Percentiles rank a stretch among this genome's conserved stretches.
phyloP scores from a whole-genome alignment of 2,113 vertebrate species.

The Platichthys flesus region DNA sequence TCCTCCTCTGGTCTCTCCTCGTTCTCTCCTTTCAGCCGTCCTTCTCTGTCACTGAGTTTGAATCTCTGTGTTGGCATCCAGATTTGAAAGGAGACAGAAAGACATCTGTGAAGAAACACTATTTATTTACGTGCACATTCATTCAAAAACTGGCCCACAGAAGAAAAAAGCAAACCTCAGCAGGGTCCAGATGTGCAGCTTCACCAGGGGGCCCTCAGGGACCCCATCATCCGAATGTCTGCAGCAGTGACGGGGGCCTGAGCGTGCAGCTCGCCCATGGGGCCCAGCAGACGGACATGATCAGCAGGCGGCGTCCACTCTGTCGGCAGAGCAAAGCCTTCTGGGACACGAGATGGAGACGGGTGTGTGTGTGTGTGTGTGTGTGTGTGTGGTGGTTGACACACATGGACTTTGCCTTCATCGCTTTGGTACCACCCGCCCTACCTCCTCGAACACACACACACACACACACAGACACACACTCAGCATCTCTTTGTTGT shows the following conservation, averaged over 20 bases:
- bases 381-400: background rate
- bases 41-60: too few species aligned
- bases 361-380: constrained; percentile 40
- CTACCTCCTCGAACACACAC: constrained; percentile 1
- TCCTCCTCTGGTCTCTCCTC: too few species aligned
- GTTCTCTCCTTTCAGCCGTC: too few species aligned
- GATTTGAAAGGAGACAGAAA: too few species aligned
- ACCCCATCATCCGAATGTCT: constrained; percentile 36
- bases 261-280: constrained; percentile 37
- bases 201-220: constrained; percentile 23
- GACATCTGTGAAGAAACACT: too few species aligned
- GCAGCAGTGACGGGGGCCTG: constrained; percentile 51
- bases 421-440: background rate
- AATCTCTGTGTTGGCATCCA: too few species aligned
- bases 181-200: constrained; percentile 45
- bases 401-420: constrained; percentile 25
- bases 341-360: constrained; percentile 53
- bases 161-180: background rate
- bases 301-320: constrained; percentile 39
- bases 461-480: constrained; percentile 41
- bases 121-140: too few species aligned
- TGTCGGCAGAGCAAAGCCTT: constrained; percentile 5
- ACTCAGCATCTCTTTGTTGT: constrained; percentile 26
- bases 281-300: constrained; percentile 24
- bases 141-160: too few species aligned